Base-by-base conservation (phyloP, 2,888 invertebrate species). In the Melanostoma scalare region DNA sequence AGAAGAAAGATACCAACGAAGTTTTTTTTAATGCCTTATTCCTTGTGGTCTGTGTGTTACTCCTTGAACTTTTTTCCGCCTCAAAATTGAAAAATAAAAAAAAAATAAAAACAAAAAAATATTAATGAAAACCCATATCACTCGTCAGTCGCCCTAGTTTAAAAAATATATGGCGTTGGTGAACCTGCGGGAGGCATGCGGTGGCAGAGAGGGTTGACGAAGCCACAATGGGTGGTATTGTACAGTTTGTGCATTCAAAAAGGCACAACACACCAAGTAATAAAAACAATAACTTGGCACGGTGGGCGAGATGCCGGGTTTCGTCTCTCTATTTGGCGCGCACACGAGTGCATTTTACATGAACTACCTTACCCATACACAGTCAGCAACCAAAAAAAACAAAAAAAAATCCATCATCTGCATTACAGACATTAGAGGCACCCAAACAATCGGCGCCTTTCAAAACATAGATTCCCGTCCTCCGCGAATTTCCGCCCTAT, bases 371-470 rank as follows among this genome's bases (percentile, higher is more conserved):
- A 8, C 20, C 20, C 20, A 20, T 1, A 20, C 20, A 20, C 20
- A 20, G 5, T 31, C 36, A 48, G 9, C 48, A 63, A 63, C 63
- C 48, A 20, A 20, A 20, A 20, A 20, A 20, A 20, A 52, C 42
- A 20, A 46, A 53, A 69, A 71, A 61, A 77, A 76, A 71, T 58
- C 20, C 20, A 20, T 20, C 72, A 78, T 78, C 78, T 63, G 84
- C 74, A 84, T 84, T 69, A 84, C 74, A 78, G 78, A 78, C 76
- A 74, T 84, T 78, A 65, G 74, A 71, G 71, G 71, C 74, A 84
- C 84, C 84, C 84, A 84, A 84, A 84, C 79, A 78, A 71, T 78
- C 84, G 84, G 79, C 84, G 84, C 79, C 79, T 67, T 71, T 35
- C 63, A 53, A 73, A 61, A n/a, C 56, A 9, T 30, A 35, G 30